These are phyloP conservation scores for Nomada hirtipes DNA, from an alignment of 2,888 invertebrate species.

Conservation along the genomic window DNA sequence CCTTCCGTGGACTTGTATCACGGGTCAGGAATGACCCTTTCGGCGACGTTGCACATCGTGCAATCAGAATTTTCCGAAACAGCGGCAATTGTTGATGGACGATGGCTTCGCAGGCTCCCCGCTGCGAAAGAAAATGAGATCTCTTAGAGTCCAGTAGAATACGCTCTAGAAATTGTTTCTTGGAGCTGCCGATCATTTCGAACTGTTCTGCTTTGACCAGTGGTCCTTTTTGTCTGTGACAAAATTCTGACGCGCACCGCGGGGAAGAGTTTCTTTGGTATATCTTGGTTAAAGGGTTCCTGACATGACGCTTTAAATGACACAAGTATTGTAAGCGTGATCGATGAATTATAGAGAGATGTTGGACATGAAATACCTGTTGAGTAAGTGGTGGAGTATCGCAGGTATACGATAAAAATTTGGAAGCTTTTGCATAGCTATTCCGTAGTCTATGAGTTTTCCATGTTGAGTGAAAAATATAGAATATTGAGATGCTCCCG, in stretches of 20 bases:
- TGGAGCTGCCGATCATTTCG: background rate
- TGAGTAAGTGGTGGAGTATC: background rate
- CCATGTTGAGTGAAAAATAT: constrained; percentile 2
- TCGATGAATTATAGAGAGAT: constrained; percentile 18
- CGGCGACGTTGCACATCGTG: background rate
- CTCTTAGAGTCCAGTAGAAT: constrained; percentile 14
- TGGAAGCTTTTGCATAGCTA: background rate
- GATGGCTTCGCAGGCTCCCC: background rate
- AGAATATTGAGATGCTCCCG: constrained; percentile 25
- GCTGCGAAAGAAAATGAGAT: constrained; percentile 9
- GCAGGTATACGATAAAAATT: constrained; percentile 3
- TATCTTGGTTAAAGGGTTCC: background rate
- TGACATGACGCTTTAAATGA: background rate
- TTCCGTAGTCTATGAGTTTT: background rate
- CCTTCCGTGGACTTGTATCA: constrained; percentile 47
- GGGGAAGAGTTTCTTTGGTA: background rate
- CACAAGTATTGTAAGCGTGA: background rate
- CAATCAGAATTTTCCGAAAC: background rate
- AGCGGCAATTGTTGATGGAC: constrained; percentile 12
- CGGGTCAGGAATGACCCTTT: constrained; percentile 51
- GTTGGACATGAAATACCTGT: constrained; percentile 34
- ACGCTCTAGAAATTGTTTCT: constrained; percentile 17
- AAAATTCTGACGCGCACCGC: background rate
- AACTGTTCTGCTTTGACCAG: background rate
- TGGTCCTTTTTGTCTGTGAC: background rate